Percentiles rank a stretch among this genome's conserved stretches.
These are phyloP conservation scores for Omphaloscelis lunosa DNA, from an alignment of 2,888 invertebrate species.

Conservation along the genomic window DNA sequence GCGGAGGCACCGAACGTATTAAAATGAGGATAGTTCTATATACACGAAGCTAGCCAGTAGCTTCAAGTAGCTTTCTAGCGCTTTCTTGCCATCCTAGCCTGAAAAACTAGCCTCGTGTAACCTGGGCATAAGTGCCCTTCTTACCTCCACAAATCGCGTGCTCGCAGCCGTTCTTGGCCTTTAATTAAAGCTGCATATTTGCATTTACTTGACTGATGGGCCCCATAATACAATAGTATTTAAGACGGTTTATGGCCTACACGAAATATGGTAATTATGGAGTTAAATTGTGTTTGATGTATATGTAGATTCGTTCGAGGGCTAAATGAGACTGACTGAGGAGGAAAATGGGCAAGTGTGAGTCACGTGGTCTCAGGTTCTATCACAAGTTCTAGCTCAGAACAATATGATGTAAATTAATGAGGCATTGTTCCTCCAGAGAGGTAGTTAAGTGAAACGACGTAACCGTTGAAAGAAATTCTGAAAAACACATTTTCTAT, in stretches of 20 bases:
- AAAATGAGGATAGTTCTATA: too few relatives aligned
- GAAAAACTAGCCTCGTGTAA: too few relatives aligned
- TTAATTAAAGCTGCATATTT: constrained; percentile 64
- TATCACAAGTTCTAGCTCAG: background rate
- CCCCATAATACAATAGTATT: constrained; percentile 36
- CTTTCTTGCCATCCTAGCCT: too few relatives aligned
- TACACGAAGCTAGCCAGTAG: too few relatives aligned
- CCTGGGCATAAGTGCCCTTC: constrained; percentile 20
- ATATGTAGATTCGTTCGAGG: background rate
- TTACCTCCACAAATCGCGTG: constrained; percentile 52
- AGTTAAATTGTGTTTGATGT: constrained; percentile 8
- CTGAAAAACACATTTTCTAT: too few relatives aligned
- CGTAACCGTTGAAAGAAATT: too few relatives aligned
- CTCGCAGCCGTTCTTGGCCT: background rate
- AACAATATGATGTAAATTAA: too few relatives aligned
- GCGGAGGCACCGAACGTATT: too few relatives aligned
- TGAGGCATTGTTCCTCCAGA: too few relatives aligned
- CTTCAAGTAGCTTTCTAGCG: too few relatives aligned
- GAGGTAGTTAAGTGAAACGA: too few relatives aligned
- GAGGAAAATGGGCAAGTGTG: background rate
- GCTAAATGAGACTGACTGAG: background rate
- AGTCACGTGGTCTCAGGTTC: background rate
- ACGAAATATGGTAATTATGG: constrained; percentile 52
- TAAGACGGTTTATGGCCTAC: constrained; percentile 45
- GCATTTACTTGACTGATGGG: constrained; percentile 56